Conservation (phyloP, 2,888 invertebrate genomes). For the Hanleya hanleyi region DNA sequence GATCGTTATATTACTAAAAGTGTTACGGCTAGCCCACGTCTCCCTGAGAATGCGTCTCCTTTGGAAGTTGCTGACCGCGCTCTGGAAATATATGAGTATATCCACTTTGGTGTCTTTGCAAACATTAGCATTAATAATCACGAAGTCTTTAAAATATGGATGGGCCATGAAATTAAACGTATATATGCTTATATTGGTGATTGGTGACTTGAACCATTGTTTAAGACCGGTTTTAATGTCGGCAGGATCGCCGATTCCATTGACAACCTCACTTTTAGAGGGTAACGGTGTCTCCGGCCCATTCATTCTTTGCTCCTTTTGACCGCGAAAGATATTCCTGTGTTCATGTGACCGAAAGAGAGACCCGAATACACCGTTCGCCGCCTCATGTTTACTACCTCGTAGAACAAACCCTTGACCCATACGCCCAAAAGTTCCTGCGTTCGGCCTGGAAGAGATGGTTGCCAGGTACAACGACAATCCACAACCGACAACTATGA, state of each 20-base stretch:
- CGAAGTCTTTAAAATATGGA: neutral
- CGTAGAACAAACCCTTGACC: neutral
- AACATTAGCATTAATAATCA: slow-evolving; percentile 14
- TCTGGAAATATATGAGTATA: slow-evolving; percentile 49
- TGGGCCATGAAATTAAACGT: neutral
- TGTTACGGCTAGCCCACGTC: slow-evolving; percentile 43
- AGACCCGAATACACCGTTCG: neutral
- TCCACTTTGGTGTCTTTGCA: slow-evolving; percentile 28
- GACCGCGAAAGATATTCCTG: neutral
- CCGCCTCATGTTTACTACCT: neutral
- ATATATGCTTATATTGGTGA: neutral
- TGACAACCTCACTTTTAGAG: neutral
- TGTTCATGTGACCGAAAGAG: neutral
- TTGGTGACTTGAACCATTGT: neutral
- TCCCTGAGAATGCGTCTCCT: slow-evolving; percentile 39
- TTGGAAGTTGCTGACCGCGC: slow-evolving; percentile 38
- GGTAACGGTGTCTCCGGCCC: neutral
- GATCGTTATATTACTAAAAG: slow-evolving; percentile 29
- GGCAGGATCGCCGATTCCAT: neutral
- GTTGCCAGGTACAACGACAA: neutral
- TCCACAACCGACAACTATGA: neutral
- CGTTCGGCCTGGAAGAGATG: neutral
- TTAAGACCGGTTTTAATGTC: neutral
- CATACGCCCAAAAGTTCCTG: neutral
- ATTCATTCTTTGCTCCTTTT: neutral